phyloP scores from a whole-genome alignment of 2,113 vertebrate species.

The Gadus macrocephalus region DNA sequence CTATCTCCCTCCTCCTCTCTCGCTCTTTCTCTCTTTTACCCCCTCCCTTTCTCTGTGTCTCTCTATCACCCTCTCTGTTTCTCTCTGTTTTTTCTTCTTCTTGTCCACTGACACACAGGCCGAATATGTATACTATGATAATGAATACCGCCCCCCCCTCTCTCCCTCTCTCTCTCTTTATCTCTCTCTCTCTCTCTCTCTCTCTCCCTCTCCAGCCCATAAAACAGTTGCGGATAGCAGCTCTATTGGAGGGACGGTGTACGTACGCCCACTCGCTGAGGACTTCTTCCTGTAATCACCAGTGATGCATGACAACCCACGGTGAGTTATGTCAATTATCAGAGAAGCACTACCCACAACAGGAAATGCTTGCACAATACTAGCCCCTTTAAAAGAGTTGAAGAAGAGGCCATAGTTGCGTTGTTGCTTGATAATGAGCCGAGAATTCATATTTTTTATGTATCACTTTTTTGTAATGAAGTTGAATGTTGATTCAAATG shows the following conservation, averaged over 20 bases:
- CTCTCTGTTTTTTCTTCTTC: no score
- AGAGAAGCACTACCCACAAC: constrained; percentile 26
- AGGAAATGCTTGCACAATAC: constrained; percentile 28
- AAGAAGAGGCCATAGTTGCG: neutral
- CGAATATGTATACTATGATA: no score
- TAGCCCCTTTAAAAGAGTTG: constrained; percentile 38
- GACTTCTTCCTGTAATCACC: constrained; percentile 50
- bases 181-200: constrained; percentile 24
- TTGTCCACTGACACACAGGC: no score
- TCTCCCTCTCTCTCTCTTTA: constrained; percentile 5
- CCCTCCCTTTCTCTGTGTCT: neutral
- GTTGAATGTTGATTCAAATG: no score
- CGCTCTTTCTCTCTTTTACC: neutral
- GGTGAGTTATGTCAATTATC: constrained; percentile 33
- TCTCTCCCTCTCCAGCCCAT: constrained; percentile 36
- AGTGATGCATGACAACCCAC: constrained; percentile 55
- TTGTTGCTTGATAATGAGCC: neutral
- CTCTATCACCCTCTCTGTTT: neutral
- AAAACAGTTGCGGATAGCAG: constrained; percentile 28
- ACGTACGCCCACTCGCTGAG: constrained; percentile 38
- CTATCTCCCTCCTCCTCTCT: neutral
- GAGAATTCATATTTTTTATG: no score
- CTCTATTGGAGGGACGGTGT: constrained; percentile 35
- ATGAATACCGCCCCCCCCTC: neutral
- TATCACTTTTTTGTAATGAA: no score